A percentile compares a stretch with the other conserved stretches of the same genome.
Conservation (phyloP, 2,797 vertebrate species). For the Crocidura indochinensis region DNA sequence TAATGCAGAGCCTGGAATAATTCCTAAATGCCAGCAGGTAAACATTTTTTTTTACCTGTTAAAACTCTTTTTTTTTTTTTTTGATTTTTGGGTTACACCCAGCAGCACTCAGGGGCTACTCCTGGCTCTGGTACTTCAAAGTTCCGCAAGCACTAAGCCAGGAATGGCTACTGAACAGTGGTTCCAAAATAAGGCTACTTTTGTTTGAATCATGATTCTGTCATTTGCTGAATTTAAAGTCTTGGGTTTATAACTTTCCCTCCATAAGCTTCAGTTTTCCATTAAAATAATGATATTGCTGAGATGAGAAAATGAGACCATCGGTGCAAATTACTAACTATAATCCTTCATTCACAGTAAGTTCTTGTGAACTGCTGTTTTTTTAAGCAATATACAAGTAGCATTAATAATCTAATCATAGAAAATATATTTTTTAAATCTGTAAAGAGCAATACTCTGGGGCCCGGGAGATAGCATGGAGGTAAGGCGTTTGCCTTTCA, state of each 20-base stretch:
- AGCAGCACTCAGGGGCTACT: too few relatives aligned
- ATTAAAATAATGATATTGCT: constrained; percentile 13
- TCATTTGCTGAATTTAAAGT: constrained; percentile 13
- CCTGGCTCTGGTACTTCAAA: too few relatives aligned
- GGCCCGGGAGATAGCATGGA: too few relatives aligned
- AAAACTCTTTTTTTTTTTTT: too few relatives aligned
- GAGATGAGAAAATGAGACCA: constrained; percentile 25
- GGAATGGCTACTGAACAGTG: neutral
- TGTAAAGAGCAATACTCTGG: constrained; percentile 33
- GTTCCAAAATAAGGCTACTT: constrained; percentile 17
- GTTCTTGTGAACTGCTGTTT: neutral
- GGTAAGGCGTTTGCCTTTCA: too few relatives aligned
- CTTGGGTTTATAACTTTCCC: neutral
- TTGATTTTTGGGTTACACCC: too few relatives aligned
- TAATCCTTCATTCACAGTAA: neutral
- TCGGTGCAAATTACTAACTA: constrained; percentile 13
- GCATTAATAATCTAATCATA: constrained; percentile 33
- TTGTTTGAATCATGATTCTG: constrained; percentile 18
- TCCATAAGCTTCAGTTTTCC: constrained; percentile 30
- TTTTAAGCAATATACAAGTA: constrained; percentile 8
- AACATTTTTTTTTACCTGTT: too few relatives aligned
- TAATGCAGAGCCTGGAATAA: too few relatives aligned
- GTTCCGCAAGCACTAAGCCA: too few relatives aligned
- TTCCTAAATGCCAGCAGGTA: too few relatives aligned
- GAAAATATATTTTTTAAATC: constrained; percentile 19